Evolutionary conservation across 1,140 invertebrate species (phyloP).

Genomic region (Tyrophagus putrescentiae): DNA sequence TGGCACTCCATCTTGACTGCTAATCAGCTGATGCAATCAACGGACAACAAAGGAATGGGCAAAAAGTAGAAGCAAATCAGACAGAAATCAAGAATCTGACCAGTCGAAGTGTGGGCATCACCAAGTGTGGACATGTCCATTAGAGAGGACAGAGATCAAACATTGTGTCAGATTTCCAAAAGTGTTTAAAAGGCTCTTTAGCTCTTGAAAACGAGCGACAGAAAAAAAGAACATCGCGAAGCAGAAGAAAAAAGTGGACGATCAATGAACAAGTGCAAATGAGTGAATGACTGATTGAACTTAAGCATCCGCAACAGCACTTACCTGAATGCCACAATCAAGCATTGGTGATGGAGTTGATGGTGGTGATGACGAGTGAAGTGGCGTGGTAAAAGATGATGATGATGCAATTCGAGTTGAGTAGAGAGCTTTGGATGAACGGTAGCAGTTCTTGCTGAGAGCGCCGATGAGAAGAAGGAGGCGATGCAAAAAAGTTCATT

Average conservation of each 20-base stretch:
- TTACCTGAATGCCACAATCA: conserved; percentile 11
- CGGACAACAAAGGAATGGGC: background rate
- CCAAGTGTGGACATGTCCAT: no score
- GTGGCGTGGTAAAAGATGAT: no score
- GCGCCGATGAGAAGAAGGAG: no score
- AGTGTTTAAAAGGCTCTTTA: background rate
- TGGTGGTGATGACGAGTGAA: background rate
- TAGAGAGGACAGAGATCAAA: background rate
- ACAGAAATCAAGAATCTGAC: background rate
- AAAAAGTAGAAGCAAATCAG: background rate
- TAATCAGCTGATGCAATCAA: no score
- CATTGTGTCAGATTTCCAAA: background rate
- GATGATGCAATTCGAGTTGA: no score
- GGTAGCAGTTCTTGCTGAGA: no score
- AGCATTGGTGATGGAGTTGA: background rate
- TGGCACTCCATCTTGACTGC: no score
- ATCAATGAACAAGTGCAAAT: background rate
- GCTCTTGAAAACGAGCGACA: background rate
- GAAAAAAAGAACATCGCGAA: background rate
- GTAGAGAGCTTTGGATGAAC: no score
- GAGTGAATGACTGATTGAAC: background rate
- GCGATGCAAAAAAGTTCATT: no score
- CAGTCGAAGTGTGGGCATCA: background rate
- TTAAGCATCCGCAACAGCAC: background rate
- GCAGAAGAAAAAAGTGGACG: background rate